These are phyloP conservation scores for Morus bassanus DNA, from an alignment of 2,797 vertebrate genomes.

Conservation along the genomic window DNA sequence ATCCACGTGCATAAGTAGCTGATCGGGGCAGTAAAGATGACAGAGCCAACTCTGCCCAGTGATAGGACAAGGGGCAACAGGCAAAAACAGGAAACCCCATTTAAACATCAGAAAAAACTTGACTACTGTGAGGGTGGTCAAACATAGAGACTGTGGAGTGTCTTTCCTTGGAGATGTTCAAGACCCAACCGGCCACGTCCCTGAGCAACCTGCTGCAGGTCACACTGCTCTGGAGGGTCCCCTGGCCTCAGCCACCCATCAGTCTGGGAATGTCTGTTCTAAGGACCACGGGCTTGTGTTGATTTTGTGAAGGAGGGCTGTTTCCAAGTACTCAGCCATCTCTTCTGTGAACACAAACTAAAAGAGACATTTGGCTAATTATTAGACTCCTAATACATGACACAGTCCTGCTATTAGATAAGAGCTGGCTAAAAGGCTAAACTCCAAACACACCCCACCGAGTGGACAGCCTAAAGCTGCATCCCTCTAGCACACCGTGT, in stretches of 20 bases:
- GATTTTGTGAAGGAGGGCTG: neutral
- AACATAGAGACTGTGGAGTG: neutral
- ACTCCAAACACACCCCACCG: neutral
- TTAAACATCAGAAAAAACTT: neutral
- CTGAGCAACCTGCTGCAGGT: neutral
- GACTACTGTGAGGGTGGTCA: neutral
- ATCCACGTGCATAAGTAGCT: neutral
- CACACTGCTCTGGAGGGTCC: neutral
- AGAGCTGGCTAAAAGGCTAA: neutral
- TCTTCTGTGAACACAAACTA: neutral
- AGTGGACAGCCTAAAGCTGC: neutral
- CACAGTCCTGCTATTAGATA: neutral
- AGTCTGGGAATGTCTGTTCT: neutral
- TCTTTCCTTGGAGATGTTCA: neutral
- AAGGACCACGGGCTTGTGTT: neutral
- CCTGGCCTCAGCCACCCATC: fast-evolving
- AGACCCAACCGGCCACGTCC: fast-evolving
- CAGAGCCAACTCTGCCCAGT: neutral
- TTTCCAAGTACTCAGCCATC: neutral
- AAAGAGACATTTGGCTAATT: neutral
- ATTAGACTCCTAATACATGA: neutral
- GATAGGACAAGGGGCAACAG: neutral
- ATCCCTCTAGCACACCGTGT: neutral
- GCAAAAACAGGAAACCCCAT: neutral
- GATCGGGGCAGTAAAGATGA: neutral